Evolutionary conservation across 2,797 vertebrate species (phyloP).

Genomic region (Hyperoplus lanceolatus): DNA sequence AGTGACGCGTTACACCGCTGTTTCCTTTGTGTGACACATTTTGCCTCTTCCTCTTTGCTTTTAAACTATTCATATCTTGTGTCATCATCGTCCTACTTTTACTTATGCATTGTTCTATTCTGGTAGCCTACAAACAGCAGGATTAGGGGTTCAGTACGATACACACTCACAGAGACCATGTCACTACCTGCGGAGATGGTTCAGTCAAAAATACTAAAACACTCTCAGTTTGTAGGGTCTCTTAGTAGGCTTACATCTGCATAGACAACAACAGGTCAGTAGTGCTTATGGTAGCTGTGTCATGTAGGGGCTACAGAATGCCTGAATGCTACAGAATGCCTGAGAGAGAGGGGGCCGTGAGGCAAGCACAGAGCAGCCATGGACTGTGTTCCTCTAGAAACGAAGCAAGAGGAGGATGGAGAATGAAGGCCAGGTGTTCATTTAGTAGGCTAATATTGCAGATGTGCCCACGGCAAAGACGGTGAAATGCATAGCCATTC

Average conservation of each 20-base stretch:
- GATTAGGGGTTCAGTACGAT: not conserved
- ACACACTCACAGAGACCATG: slow-evolving; percentile 11
- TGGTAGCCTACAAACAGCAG: slow-evolving; percentile 50
- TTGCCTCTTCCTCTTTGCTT: slow-evolving; percentile 39
- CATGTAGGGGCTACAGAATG: not conserved
- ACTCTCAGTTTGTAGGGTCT: slow-evolving; percentile 5
- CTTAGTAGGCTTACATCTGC: not conserved
- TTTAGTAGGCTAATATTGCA: not conserved
- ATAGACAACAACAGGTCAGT: not conserved
- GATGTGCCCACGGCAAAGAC: not conserved
- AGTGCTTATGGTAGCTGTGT: not conserved
- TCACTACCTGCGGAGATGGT: slow-evolving; percentile 28
- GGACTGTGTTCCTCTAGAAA: not conserved
- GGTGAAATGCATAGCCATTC: not conserved
- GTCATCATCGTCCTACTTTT: slow-evolving; percentile 57
- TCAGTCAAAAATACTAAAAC: slow-evolving; percentile 18
- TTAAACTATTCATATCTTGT: slow-evolving; percentile 69
- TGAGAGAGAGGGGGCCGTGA: not conserved
- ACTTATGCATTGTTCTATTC: slow-evolving; percentile 72
- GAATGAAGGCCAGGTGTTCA: not conserved
- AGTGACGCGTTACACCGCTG: slow-evolving; percentile 27
- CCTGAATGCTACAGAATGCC: not conserved
- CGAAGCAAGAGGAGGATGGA: not conserved
- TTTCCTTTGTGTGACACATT: slow-evolving; percentile 39
- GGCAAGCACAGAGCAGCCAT: not conserved